Evolutionary conservation across 2,113 vertebrate species (phyloP), one percentile per base, ranked within the genome.

Genomic region (Acinonyx jubatus): DNA sequence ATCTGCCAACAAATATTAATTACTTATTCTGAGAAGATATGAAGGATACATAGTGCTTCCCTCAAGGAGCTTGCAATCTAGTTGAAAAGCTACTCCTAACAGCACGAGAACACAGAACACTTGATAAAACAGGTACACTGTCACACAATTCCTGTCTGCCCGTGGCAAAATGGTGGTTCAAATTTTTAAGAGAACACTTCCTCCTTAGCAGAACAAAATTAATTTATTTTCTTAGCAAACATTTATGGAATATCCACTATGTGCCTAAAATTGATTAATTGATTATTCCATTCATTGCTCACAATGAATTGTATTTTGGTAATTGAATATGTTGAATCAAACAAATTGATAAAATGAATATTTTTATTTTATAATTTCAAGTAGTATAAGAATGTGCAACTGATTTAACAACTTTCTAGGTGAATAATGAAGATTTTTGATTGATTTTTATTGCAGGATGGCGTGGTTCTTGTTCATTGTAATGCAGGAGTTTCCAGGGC

Each of bases 401-500:
- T 5, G 12, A 79, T 52, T 86, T 86, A 85, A 41, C 88, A 68
- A 50, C 12, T 33, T 96, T 88, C 55, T 50, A 85, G 87, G 55
- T 81, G 29, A 89, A 68, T 97, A 85, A 90, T 27, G 31, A 61
- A n/a, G 11, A 74, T 23, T 86, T 97, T 85, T 18, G 9, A 97
- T 98, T 95, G 36, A 36, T 94, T 84, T 98, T 94, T 98, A 45
- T 96, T 97, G 95, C 97, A 99, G 99, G 99, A 99, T 95, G 99
- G 99, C 0, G 99, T 99, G 66, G 99, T 99, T 31, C 98, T 99
- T 95, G 99, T 99, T 90, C 99, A 99, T 98, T 99, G 99, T 81
- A 99, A 99, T 25, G 98, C 99, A 21, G 99, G 99, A 63, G 99
- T 99, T 90, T 99, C 99, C 41, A 99, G 99, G 52, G 99, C 99